These are phyloP conservation scores for Adoxophyes honmai DNA, from an alignment of 1,140 invertebrate genomes.

Conservation along the genomic window DNA sequence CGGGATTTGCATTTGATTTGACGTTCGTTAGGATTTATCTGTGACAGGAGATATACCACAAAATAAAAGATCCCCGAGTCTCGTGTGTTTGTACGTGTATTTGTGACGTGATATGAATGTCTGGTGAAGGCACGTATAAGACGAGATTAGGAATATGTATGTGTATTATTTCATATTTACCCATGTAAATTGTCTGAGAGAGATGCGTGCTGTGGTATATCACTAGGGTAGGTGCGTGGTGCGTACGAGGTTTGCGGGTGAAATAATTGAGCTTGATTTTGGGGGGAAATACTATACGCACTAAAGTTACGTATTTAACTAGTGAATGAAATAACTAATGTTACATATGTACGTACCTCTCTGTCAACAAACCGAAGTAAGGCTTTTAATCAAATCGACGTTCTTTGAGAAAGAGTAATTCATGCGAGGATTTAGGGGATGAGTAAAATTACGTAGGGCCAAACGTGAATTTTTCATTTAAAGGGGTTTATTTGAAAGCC, in stretches of 20 bases:
- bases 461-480: no score
- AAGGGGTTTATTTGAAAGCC: no score
- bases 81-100: not conserved
- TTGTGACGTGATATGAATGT: constrained; percentile 4
- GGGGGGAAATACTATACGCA: no score
- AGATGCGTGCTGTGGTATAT: not conserved
- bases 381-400: no score
- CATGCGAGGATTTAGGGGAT: no score
- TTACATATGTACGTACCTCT: no score
- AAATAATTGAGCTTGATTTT: not conserved
- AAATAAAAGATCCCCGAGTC: not conserved
- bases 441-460: no score
- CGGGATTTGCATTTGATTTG: constrained; percentile 19
- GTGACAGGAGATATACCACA: not conserved
- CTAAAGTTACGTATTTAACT: no score
- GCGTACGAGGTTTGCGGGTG: not conserved
- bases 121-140: not conserved
- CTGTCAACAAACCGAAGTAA: no score
- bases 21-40: constrained; percentile 11
- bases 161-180: not conserved
- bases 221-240: not conserved
- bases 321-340: no score
- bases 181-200: not conserved
- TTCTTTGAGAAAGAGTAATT: no score
- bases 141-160: not conserved